Percentiles rank a stretch among this genome's conserved stretches.
These are phyloP conservation scores for Hartigia nigra DNA, from an alignment of 2,888 invertebrate species.

Conservation along the genomic window DNA sequence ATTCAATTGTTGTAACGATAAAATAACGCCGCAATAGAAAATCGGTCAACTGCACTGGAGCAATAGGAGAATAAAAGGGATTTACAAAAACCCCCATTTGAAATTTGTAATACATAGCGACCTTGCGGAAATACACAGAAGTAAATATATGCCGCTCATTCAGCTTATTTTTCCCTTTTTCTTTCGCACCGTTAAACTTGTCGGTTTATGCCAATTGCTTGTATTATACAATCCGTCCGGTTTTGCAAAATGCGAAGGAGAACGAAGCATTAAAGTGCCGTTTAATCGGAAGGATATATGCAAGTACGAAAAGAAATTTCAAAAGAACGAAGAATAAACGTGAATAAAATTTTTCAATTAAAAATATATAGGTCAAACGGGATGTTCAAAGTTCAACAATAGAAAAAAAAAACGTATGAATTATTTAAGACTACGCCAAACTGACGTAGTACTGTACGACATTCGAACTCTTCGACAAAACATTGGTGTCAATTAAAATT, in stretches of 20 bases:
- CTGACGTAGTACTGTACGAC: not conserved
- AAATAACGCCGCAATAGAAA: not conserved
- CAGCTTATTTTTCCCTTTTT: not conserved
- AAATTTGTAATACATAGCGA: not conserved
- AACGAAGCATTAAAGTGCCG: not conserved
- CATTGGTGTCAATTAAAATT: conserved; percentile 10
- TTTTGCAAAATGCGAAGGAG: not conserved
- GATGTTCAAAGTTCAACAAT: not conserved
- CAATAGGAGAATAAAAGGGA: not conserved
- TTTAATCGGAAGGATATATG: not conserved
- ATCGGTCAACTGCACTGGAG: not conserved
- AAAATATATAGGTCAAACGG: not conserved
- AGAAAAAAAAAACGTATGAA: not conserved
- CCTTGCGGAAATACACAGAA: not conserved
- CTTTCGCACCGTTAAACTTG: not conserved
- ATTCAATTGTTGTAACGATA: not conserved
- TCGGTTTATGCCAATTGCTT: not conserved
- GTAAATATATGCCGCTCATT: not conserved
- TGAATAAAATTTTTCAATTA: not conserved
- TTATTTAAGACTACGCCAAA: not conserved
- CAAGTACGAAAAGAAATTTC: not conserved
- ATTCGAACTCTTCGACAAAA: not conserved
- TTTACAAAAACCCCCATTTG: not conserved
- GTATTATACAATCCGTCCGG: not conserved
- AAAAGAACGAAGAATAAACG: not conserved